Base-by-base conservation (phyloP, 2,797 vertebrate species). In the Hephaestus fuliginosus region DNA sequence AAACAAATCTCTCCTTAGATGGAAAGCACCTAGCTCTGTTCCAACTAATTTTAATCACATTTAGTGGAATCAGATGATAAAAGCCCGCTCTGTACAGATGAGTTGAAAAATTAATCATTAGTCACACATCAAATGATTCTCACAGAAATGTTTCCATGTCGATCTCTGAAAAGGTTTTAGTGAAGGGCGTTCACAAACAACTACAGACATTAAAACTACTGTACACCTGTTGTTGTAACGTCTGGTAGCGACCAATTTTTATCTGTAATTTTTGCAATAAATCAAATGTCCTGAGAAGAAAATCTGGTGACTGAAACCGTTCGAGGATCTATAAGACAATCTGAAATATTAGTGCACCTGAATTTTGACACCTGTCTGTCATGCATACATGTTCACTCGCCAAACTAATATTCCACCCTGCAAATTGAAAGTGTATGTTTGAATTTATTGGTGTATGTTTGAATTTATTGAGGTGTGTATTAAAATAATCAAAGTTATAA, bases 301-400 rank as follows among this genome's bases (percentile, higher is more conserved):
- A 30, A 72, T 74, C 28, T 49, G 44, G 11, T 52, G 5, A 57
- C 8, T 74, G n/a, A 46, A 68, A 61, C 11, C 30, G 7, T 20
- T 22, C 17, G n/a, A n/a, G 1, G 13, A 60, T 30, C 15, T 10
- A n/a, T n/a, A n/a, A 52, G 49, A n/a, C 49, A 52, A 11, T 52
- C 8, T 11, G 12, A 60, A 58, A 58, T 55, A 70, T 25, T 8
- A 60, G 18, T 22, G 15, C 4, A 46, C 3, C 15, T 30, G 6
- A 28, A 67, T 5, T 57, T 36, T 43, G n/a, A 46, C 13, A 51
- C 22, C 5, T 49, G 43, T 17, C 41, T 63, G 17, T 57, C 51
- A 22, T 17, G 36, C n/a, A n/a, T 2, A 17, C 46, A 58, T 39
- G 5, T 13, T 36, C 1, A 58, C 43, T 58, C 14, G n/a, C 30